Base-by-base conservation (phyloP, 2,888 invertebrate genomes). In the Copidosoma aretas region DNA sequence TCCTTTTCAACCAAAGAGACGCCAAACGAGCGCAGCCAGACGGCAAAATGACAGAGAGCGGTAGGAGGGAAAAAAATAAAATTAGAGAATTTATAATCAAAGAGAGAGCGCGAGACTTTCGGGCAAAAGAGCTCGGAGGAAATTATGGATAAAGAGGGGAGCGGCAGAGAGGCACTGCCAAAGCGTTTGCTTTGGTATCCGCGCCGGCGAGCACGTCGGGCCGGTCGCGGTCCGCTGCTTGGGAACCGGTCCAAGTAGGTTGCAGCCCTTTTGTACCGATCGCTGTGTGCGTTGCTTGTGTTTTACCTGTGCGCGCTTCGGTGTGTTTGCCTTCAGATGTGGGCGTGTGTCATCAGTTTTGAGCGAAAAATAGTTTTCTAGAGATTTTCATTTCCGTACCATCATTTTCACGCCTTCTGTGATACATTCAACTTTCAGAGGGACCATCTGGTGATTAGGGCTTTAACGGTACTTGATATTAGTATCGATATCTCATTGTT, bases 221-320 rank as follows among this genome's bases (percentile, higher is more conserved):
- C 32, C 32, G 32, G 4, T 8, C 32, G 4, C 32, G 32, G 4
- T 8, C 32, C 32, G 32, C 3, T 32, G 32, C 71, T 76, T 74
- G 78, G 78, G 78, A 79, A 77, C 75, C 73, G 73, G 71, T 77
- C 78, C 79, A 79, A 79, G 78, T 78, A 76, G 78, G 78, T 75
- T 77, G 74, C 75, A 10, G 71, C 70, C 72, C 73, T 76, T 77
- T 73, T 76, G 68, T 73, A 68, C 51, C 10, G 25, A 43, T 14
- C 24, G 17, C 32, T 32, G 32, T 32, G 32, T 32, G 8, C 8
- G 32, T 32, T 32, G 8, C 32, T 32, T 32, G 8, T 8, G 32
- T 32, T 3, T 32, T n/a, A 32, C 32, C 3, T 32, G 32, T 5
- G 32, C 32, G 3, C 32, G 32, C 32, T 32, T 32, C 32, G 8